Evolutionary conservation across 2,888 invertebrate species (phyloP), one percentile per base, ranked within the genome.

Genomic region (Cenopis cana): DNA sequence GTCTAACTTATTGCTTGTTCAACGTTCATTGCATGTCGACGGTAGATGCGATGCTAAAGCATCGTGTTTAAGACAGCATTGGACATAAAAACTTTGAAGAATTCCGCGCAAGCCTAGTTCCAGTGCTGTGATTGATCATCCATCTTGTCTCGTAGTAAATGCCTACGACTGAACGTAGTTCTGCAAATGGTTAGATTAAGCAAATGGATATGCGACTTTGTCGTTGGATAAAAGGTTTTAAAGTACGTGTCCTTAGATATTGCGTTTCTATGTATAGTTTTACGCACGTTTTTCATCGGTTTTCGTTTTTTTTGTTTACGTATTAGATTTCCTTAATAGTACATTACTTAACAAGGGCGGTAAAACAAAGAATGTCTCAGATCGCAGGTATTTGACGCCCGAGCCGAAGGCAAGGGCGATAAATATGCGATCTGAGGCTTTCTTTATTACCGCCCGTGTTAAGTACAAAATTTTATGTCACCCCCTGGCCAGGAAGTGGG

Each of bases 171-270:
- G 52, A 36, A 49, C 49, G 62, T 69, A 70, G 69, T 59, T 70
- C 70, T 60, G 54, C 54, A 66, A 70, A 70, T 70, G 70, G 65
- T 24, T 33, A 66, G 65, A 70, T 70, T 70, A 70, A 70, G 59
- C 65, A 70, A 70, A 70, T 70, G 70, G 70, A 52, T 70, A 59
- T 54, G 64, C 24, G 50, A 64, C 70, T 52, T 52, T 52, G 52
- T 65, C 49, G 46, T 61, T 46, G 38, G 57, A 52, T 57, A 69
- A 69, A 69, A 69, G 64, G 64, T 69, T 69, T 69, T 57, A 65
- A 56, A 59, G 56, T 55, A 69, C 62, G 24, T 5, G 57, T 54
- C 38, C 57, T n/a, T 41, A n/a, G 64, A 20, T 38, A 41, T 52
- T 29, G 36, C 18, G 12, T 33, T 8, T 46, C 46, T 46, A n/a